Evolutionary conservation across 2,797 vertebrate species (phyloP), one percentile per base, ranked within the genome.

Genomic region (Hylomyscus alleni): DNA sequence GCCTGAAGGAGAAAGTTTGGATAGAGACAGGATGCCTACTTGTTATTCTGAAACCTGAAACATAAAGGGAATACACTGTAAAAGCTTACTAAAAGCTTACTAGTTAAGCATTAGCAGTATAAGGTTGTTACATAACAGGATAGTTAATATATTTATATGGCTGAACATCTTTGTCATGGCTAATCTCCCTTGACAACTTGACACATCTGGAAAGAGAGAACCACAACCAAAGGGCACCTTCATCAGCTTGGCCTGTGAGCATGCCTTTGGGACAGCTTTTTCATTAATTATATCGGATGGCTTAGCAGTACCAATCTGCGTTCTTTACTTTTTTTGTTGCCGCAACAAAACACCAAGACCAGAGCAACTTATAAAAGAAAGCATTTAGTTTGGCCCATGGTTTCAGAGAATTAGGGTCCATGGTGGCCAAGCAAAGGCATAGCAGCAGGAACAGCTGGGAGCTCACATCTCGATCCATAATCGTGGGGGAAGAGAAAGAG

Each of bases 21-120:
- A 52, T 7, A 72, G 34, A 78, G 62, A 78, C 17, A 87, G 37
- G 37, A 91, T 56, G 54, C 22, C 67, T 52, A 26, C 0, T 17
- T 56, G 73, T 50, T 93, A 76, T 44, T 82, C 75, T 93, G 80
- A 82, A 93, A 82, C 50, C 34, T 52, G 54, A 34, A 44, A 89
- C 77, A 82, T 78, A 24, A 83, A 82, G 34, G 6, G 77, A 91
- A 72, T 58, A 65, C 65, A 54, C 72, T 89, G 83, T 62, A n/a
- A 62, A 82, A 88, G 17, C 73, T 44, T 47, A 26, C 34, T 77
- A 77, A 77, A 81, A 87, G 20, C 73, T 44, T 50, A 29, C 29
- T 73, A 82, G 13, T 65, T 40, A 90, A 34, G 10, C 10, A 65
- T 62, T 89, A 29, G 26, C 6, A 20, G 14, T 34, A 77, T 83